phyloP scores from a whole-genome alignment of 2,113 vertebrate genomes.

The Neolamprologus longior region DNA sequence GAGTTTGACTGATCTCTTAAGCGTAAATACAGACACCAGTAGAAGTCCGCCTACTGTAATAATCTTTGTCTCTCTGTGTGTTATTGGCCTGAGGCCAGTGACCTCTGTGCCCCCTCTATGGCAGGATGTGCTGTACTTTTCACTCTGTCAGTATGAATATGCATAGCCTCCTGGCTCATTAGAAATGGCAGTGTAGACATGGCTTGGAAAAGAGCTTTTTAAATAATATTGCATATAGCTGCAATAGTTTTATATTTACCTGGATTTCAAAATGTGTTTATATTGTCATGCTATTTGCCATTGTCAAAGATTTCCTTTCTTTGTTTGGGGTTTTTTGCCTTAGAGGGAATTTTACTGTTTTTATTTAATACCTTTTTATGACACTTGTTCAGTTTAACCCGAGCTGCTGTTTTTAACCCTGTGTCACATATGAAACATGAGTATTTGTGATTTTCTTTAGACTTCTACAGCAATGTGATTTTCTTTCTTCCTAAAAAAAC shows the following conservation, averaged over 20 bases:
- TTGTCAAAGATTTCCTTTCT: background rate
- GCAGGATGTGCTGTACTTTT: slow-evolving; percentile 29
- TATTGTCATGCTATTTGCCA: background rate
- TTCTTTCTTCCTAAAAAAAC: background rate
- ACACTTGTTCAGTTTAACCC: background rate
- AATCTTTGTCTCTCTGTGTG: slow-evolving; percentile 19
- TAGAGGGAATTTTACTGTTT: background rate
- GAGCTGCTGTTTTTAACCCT: background rate
- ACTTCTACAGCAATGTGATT: background rate
- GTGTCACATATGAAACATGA: background rate
- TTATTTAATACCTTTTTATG: background rate
- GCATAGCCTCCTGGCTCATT: slow-evolving; percentile 52
- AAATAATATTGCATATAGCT: background rate
- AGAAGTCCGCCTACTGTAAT: slow-evolving; percentile 12
- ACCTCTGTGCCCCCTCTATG: slow-evolving; percentile 30
- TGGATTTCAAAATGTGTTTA: background rate
- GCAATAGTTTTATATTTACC: background rate
- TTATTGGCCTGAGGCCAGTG: slow-evolving; percentile 51
- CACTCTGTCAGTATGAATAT: slow-evolving; percentile 56
- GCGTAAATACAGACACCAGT: slow-evolving; percentile 14
- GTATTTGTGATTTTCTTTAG: background rate
- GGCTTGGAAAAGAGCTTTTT: background rate
- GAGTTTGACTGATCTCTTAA: slow-evolving; percentile 12
- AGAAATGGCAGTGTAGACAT: background rate
- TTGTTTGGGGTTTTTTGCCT: background rate